Conservation (phyloP, 2,113 vertebrate species). For the Saccopteryx leptura region DNA sequence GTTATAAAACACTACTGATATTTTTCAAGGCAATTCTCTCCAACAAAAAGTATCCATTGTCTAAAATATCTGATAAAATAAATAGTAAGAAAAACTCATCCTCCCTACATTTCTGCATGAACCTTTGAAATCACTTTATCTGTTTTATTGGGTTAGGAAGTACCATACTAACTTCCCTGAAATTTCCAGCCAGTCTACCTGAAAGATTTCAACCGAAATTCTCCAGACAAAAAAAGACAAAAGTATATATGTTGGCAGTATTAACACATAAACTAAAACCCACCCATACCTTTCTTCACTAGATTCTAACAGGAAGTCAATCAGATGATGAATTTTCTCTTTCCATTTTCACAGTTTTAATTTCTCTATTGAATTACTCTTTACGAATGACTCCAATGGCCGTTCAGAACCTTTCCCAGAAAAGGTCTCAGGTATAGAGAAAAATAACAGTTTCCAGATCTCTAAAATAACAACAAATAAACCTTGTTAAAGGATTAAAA, state of each 20-base stretch:
- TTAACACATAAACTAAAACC: background rate
- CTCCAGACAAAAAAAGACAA: background rate
- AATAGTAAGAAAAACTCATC: background rate
- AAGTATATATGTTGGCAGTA: background rate
- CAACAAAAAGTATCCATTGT: background rate
- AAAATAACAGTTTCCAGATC: background rate
- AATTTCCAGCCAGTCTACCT: slow-evolving; percentile 33
- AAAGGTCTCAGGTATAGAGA: background rate
- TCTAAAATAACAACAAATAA: background rate
- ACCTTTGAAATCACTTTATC: background rate
- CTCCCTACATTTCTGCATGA: slow-evolving; percentile 6
- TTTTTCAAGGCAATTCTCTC: slow-evolving; percentile 6
- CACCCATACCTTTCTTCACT: background rate
- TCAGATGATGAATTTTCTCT: background rate
- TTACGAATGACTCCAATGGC: slow-evolving; percentile 32
- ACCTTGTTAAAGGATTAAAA: background rate
- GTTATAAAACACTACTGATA: slow-evolving; percentile 29
- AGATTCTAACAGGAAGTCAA: background rate
- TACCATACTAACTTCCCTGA: background rate
- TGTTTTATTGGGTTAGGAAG: background rate
- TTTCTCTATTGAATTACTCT: slow-evolving; percentile 6
- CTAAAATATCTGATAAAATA: slow-evolving; percentile 52
- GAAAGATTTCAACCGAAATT: slow-evolving; percentile 28
- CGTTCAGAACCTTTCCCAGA: background rate
- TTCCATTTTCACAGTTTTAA: background rate